Evolutionary conservation across 2,797 vertebrate species (phyloP).

Genomic region (Acanthurus tractus): DNA sequence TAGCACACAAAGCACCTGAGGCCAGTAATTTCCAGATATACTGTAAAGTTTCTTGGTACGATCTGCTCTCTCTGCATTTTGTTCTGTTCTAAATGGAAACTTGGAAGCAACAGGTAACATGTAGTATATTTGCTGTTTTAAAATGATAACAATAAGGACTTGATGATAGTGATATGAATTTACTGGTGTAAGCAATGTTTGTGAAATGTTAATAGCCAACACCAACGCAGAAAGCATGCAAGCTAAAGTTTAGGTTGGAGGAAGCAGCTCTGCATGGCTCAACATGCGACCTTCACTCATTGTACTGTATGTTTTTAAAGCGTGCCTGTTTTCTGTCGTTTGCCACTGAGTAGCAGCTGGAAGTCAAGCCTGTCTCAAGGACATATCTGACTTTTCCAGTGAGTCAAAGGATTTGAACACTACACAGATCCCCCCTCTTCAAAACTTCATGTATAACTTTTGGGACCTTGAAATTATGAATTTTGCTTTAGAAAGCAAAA

Average conservation of each 20-base stretch:
- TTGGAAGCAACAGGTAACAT: background rate
- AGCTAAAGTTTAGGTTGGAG: no score
- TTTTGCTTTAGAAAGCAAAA: background rate
- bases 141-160: no score
- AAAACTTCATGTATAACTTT: constrained; percentile 13
- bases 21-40: background rate
- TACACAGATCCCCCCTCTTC: constrained; percentile 5
- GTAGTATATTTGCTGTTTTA: background rate
- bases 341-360: constrained; percentile 42
- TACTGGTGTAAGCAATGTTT: no score
- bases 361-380: constrained; percentile 40
- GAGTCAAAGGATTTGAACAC: constrained; percentile 31
- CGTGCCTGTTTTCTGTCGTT: constrained; percentile 14
- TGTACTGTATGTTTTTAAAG: constrained; percentile 9
- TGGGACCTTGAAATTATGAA: constrained; percentile 15
- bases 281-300: background rate
- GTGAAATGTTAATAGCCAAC: no score
- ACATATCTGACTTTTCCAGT: constrained; percentile 24
- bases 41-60: background rate
- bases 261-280: no score
- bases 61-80: background rate
- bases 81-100: background rate
- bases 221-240: no score
- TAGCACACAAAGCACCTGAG: background rate
- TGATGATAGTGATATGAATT: no score